A percentile compares a stretch with the other conserved stretches of the same genome.
phyloP scores from a whole-genome alignment of 2,797 vertebrate genomes.

The Cuculus canorus region DNA sequence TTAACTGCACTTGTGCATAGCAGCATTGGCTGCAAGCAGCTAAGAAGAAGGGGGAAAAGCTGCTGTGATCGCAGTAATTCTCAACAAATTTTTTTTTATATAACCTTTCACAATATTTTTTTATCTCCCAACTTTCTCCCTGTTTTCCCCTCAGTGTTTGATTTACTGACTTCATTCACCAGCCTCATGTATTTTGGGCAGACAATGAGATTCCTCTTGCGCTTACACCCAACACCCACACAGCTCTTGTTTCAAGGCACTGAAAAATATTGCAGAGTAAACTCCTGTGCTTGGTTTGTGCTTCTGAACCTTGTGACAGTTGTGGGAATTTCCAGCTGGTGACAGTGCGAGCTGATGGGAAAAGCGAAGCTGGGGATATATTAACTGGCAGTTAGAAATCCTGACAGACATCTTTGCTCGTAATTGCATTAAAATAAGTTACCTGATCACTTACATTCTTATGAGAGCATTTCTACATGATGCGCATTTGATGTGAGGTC shows the following conservation, averaged over 20 bases:
- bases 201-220: slow-evolving; percentile 56
- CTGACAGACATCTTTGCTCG: not conserved
- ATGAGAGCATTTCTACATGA: not conserved
- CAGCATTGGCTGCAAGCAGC: not conserved
- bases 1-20: not conserved
- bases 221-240: slow-evolving; percentile 38
- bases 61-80: not conserved
- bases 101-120: not conserved
- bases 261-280: slow-evolving; percentile 20
- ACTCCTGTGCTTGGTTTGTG: slow-evolving; percentile 27
- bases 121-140: not conserved
- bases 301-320: slow-evolving; percentile 23
- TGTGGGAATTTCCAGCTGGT: slow-evolving; percentile 55
- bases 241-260: not conserved
- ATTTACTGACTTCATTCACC: not conserved
- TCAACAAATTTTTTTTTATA: not conserved
- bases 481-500: not conserved
- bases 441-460: not conserved
- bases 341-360: not conserved
- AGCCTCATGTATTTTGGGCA: slow-evolving; percentile 45
- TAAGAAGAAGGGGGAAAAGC: not conserved
- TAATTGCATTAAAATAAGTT: no score
- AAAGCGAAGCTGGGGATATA: not conserved
- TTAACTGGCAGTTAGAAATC: not conserved
- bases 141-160: not conserved